Base-by-base conservation (phyloP, 2,797 vertebrate species). In the Acanthurus lineatus region DNA sequence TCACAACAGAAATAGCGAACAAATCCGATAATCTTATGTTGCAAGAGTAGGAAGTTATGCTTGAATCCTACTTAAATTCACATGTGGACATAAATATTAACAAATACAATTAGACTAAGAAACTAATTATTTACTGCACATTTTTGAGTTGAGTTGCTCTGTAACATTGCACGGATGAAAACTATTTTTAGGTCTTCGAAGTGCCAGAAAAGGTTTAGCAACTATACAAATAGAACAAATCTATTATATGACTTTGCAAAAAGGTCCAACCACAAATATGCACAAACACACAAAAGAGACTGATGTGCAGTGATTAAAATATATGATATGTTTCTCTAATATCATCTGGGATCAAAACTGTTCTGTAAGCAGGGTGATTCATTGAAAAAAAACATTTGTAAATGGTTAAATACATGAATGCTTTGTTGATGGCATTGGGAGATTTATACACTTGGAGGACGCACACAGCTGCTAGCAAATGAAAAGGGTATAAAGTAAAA, bases 401-500 rank as follows among this genome's bases (percentile, higher is more conserved):
- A 65, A 76, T 63, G 54, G 20, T 44, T 32, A 66, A 77, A 73
- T 80, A 71, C 79, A 65, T 73, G 16, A 64, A 73, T 20, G 47
- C 7, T 81, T 74, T 84, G 35, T 73, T 71, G 40, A 49, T 53
- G 20, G 56, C n/a, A 44, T 17, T 9, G 48, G 56, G 56, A 38
- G 32, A 80, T 79, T 78, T 25, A 76, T 54, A 73, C 40, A 78
- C 61, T 81, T 68, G 49, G 49, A 75, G 60, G 76, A 57, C 47
- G 44, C 32, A 76, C 14, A 62, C 47, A 63, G 75, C 77, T 74
- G 75, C 35, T 59, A 79, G 69, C 62, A 48, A 74, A 65, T 71
- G 17, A 80, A 69, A 57, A 79, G 64, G 28, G 6, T 68, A 72
- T 62, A 72, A 82, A 82, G 73, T 76, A 22, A 87, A 79, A 75